Base-by-base conservation (phyloP, 2,888 invertebrate genomes). In the Ichneumoninae sp. region DNA sequence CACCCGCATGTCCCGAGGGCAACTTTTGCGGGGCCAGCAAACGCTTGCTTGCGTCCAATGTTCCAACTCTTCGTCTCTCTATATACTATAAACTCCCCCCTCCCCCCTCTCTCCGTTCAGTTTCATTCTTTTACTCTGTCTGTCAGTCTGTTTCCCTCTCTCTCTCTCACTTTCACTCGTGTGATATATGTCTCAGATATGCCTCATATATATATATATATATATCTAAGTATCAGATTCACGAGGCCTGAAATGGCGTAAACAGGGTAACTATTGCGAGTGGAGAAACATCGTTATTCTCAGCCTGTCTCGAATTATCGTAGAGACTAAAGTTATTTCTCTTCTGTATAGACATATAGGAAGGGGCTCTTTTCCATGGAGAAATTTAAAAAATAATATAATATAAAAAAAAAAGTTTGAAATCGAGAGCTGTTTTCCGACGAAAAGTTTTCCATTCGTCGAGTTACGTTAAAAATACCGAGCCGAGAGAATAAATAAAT, bases 1-100 rank as follows among this genome's bases (percentile, higher is more conserved):
- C 94, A 93, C 94, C 93, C 94, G 93, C 91, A 89, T 93, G 93
- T 93, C 93, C 93, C 88, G 92, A 91, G 93, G 93, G 91, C 88
- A 89, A 88, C 89, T 89, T 63, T 63, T 80, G 86, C 85, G 83
- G 85, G 77, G 80, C 83, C 79, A 85, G 85, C 80, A 79, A 85
- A 86, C 80, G 76, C 73, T 74, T 69, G 77, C 83, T 47, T 79
- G 66, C 83, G 76, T 71, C 47, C 78, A 79, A 69, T 44, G 73
- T 73, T 63, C 60, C 73, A 13, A 30, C 68, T 69, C 80, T 80
- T 69, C 66, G 36, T 76, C 76, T 76, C 66, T 83, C 26, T 75
- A 76, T 66, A 60, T 47, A 7, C 50, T 69, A 69, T 70, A 75
- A 40, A 81, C n/a, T 40, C 60, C 22, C 50, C 60, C 22, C 50